Evolutionary conservation across 2,888 invertebrate species (phyloP).

Genomic region (Lycaena phlaeas): DNA sequence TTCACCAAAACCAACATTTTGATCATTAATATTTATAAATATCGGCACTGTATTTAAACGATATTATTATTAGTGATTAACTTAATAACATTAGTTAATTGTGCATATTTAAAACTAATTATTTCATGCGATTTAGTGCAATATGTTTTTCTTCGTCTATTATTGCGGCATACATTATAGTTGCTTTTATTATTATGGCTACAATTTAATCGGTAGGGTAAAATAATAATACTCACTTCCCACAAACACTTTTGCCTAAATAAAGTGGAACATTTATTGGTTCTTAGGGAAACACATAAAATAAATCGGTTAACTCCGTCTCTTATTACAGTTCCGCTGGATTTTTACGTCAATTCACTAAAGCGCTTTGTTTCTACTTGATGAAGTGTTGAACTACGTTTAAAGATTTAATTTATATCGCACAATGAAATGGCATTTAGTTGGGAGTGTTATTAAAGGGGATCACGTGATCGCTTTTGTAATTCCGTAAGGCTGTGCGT

Average conservation of each 20-base stretch:
- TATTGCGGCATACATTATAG: background rate
- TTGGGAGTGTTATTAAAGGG: background rate
- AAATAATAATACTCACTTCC: background rate
- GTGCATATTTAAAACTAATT: no score
- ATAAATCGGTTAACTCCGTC: conserved; percentile 38
- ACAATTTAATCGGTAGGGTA: background rate
- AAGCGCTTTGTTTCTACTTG: conserved; percentile 22
- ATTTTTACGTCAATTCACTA: conserved; percentile 26
- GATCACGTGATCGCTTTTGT: no score
- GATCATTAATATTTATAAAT: conserved; percentile 34
- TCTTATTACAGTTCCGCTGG: conserved; percentile 26
- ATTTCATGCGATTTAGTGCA: no score
- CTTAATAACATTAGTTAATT: no score
- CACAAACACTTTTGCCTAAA: background rate
- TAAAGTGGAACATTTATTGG: conserved; percentile 29
- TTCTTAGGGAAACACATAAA: conserved; percentile 43
- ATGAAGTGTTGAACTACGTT: conserved; percentile 15
- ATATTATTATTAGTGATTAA: background rate
- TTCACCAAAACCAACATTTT: background rate
- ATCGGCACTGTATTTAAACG: conserved; percentile 20
- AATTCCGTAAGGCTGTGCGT: no score
- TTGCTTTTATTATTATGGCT: background rate
- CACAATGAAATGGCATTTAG: background rate
- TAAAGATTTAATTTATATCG: conserved; percentile 7
- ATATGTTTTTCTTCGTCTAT: background rate